Percentiles rank a stretch among this genome's conserved stretches.
phyloP scores from a whole-genome alignment of 92 coral and sea anemone species.

The Meandrina meandrites region DNA sequence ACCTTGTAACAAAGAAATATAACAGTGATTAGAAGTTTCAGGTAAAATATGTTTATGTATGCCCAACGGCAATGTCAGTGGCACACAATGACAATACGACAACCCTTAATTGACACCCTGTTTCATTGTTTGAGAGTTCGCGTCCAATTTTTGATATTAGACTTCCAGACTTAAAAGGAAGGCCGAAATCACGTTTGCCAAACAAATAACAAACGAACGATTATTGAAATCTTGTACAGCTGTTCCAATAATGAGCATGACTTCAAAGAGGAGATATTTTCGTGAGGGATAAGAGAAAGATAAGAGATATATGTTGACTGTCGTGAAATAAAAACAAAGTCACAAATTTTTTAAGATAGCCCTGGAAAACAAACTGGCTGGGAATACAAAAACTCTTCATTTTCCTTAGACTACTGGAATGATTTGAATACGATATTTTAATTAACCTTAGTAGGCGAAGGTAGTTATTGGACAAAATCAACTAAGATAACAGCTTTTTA shows the following conservation, averaged over 20 bases:
- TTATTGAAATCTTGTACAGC: not conserved
- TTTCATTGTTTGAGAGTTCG: not conserved
- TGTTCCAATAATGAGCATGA: not conserved
- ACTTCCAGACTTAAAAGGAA: not conserved
- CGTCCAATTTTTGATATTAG: not conserved
- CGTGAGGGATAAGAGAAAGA: not conserved
- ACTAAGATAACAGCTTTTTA: not conserved
- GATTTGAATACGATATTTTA: not conserved
- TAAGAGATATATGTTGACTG: not conserved
- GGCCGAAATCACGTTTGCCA: not conserved
- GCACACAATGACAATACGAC: not conserved
- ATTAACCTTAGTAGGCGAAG: not conserved
- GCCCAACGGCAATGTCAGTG: not conserved
- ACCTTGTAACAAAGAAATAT: not conserved
- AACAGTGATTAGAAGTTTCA: not conserved
- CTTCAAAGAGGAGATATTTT: not conserved
- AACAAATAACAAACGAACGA: not conserved
- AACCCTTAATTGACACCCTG: not conserved
- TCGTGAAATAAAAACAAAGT: not conserved
- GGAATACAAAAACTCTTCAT: not conserved
- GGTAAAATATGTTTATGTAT: not conserved
- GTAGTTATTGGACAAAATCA: not conserved
- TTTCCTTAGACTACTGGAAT: not conserved
- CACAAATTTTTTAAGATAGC: not conserved
- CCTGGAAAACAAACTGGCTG: not conserved